Base-by-base conservation (phyloP, 2,888 invertebrate species). In the Noctua janthe region DNA sequence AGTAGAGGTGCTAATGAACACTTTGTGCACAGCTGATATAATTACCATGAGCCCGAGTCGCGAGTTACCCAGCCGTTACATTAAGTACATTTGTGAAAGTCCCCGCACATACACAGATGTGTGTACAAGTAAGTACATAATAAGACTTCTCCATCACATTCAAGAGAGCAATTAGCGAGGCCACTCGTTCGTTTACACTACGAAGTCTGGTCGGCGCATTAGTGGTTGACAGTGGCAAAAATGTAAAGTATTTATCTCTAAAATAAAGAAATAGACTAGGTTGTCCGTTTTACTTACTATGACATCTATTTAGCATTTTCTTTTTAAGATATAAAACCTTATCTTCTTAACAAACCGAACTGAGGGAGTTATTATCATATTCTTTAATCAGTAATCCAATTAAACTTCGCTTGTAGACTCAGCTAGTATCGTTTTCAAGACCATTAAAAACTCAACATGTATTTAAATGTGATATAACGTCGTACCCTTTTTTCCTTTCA, bases 11-110 rank as follows among this genome's bases (percentile, higher is more conserved):
- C 72, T 89, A 87, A 89, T 88, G 78, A 88, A 89, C 87, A 84
- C 87, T 87, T 88, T 87, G 82, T 87, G 89, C 82, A 79, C 85
- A 83, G 81, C 83, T 88, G 87, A 87, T 85, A 82, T 88, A 85
- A 88, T 88, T 85, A 85, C 82, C 81, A 83, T 59, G 75, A 82
- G 74, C 75, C 72, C 71, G 83, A 87, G 79, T 84, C 77, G 70
- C 74, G 81, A 88, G 73, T 78, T 80, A 83, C 85, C 77, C 79
- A 73, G 76, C 80, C 81, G 79, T 82, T 83, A 87, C 83, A 85
- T 85, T 85, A 89, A 87, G 73, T 87, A 85, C 83, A 80, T 88
- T 87, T 82, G 84, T 87, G 79, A 80, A 87, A 82, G 77, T 81
- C 78, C 73, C 70, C 84, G 87, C 79, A 82, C 71, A 86, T 81